Evolutionary conservation across 2,888 invertebrate genomes (phyloP).

Genomic region (Eucera pruinosa): DNA sequence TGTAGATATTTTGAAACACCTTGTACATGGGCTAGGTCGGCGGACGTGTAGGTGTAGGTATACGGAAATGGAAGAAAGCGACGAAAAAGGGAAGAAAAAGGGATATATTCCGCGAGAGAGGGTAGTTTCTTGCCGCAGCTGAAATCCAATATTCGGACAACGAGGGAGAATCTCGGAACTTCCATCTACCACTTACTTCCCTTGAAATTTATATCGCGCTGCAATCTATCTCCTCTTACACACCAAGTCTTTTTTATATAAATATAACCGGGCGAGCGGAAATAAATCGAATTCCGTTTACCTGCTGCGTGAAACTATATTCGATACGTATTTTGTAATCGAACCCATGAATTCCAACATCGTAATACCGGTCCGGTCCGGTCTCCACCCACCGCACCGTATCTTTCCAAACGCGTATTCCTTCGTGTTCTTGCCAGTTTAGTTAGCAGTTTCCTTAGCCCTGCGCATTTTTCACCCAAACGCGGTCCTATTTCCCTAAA

Average conservation of each 20-base stretch:
- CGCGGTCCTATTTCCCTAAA: too few relatives aligned
- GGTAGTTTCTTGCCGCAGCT: conserved; percentile 53
- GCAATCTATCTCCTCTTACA: conserved; percentile 58
- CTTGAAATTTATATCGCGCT: conserved; percentile 59
- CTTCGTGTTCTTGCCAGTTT: too few relatives aligned
- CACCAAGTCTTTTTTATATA: conserved; percentile 55
- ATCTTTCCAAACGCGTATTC: too few relatives aligned
- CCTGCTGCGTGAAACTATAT: too few relatives aligned
- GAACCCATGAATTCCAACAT: too few relatives aligned
- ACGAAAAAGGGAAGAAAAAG: conserved; percentile 16
- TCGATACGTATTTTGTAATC: too few relatives aligned
- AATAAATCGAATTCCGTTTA: conserved; percentile 43
- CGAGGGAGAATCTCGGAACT: conserved; percentile 62
- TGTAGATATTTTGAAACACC: too few relatives aligned
- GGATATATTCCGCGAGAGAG: conserved; percentile 10
- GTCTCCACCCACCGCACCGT: too few relatives aligned
- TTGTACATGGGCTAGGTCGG: too few relatives aligned
- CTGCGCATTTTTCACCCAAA: too few relatives aligned
- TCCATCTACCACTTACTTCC: conserved; percentile 59
- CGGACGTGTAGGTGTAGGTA: conserved; percentile 12
- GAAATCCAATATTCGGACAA: conserved; percentile 76
- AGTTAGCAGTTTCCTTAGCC: too few relatives aligned
- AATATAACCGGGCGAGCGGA: conserved; percentile 56
- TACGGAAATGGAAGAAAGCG: conserved; percentile 15
- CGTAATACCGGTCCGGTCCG: too few relatives aligned